Evolutionary conservation across 2,888 invertebrate species (phyloP), one percentile per base, ranked within the genome.

Genomic region (Atrina japonica): DNA sequence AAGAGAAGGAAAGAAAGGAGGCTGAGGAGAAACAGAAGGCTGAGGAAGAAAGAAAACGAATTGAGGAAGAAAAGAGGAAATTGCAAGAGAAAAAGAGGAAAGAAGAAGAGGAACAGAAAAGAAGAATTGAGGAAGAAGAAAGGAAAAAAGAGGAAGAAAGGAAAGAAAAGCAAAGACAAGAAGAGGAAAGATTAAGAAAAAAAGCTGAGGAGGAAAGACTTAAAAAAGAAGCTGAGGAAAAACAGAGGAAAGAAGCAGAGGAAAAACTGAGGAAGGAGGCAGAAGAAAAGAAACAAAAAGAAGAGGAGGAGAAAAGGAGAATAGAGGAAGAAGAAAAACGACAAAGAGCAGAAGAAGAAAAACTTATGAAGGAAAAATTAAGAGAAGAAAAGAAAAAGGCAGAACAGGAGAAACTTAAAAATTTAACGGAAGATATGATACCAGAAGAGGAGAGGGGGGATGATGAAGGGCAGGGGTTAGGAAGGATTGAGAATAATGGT

Each of bases 41-140:
- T 23, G 70, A 81, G 25, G 73, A 73, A 61, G 68, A 73, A 50
- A 73, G 45, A 47, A 35, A 72, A 59, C 70, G 52, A 68, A 65
- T 77, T 56, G 75, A 75, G 65, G 55, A 68, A 53, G 68, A 66
- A 55, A 58, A 70, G 50, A 71, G 30, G 53, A 64, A 65, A 59
- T 45, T 29, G 58, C 56, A 73, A 50, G 60, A 70, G 49, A 65
- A 70, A 65, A 74, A 55, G 68, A 73, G 60, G 66, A 66, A 58
- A 60, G 29, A 50, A 35, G 61, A 40, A 67, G 59, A 66, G 53
- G 30, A 63, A 47, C 75, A 49, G 65, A 69, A 59, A 49, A 69
- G 55, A 49, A 21, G 41, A 35, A 29, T 29, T 23, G 41, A 27
- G 45, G 56, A 40, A 45, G 50, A 53, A 61, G 74, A 29, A 56